Evolutionary conservation across 2,888 invertebrate species (phyloP), one percentile per base, ranked within the genome.

Genomic region (Lasioglossum vierecki): DNA sequence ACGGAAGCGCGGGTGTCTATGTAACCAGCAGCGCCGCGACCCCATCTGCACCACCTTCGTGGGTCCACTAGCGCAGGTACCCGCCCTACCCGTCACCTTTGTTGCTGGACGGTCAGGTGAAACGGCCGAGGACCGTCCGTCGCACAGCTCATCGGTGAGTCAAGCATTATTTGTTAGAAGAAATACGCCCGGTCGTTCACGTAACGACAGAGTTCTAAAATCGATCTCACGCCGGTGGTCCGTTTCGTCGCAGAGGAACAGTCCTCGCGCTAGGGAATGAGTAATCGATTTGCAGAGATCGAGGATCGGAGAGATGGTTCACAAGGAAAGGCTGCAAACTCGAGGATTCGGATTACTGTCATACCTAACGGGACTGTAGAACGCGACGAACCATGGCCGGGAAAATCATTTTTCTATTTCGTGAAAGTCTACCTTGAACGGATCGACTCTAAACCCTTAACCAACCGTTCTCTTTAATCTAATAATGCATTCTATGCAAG

Each of bases 41-140:
- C 93, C 96, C 95, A 63, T 93, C 95, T 26, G 96, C 95, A 78
- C 95, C 96, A 92, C 96, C 96, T 92, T 96, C 96, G 88, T 96
- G 96, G 96, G 96, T 96, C 94, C 96, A 96, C 95, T 96, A 95
- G 93, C 94, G 92, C 89, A 93, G 93, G 92, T 88, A 89, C 86
- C 92, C 93, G 91, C 92, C 93, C 90, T 92, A 93, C 78, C 91
- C 91, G 72, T 90, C 89, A 82, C 91, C 91, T 85, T 88, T 89
- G 87, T 88, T 88, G 80, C 68, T 83, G 89, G 90, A 91, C 89
- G 90, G 92, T 88, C 90, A 90, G 88, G 86, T 89, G 74, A 88
- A 88, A 35, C 75, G 91, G 90, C 49, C 88, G 89, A 80, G 90
- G 91, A 85, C 86, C 90, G 76, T 86, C 88, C 82, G 85, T 89